Conservation (phyloP, 2,888 invertebrate species). For the Ptilodon capucinus region DNA sequence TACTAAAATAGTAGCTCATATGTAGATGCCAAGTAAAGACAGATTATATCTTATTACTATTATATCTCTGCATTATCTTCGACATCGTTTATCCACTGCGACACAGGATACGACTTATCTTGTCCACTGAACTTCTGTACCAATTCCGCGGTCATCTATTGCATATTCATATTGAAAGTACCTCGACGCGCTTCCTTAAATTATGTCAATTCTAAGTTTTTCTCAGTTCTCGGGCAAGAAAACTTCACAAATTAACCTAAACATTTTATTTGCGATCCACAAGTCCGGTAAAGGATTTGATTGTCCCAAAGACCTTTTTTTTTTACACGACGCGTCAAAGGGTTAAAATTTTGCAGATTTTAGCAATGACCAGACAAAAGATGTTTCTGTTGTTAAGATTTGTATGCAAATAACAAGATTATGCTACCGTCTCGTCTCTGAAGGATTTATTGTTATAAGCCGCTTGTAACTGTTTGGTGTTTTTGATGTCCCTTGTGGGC, state of each 20-base stretch:
- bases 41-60: too few species aligned
- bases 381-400: slow-evolving; percentile 57
- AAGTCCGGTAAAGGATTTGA: slow-evolving; percentile 20
- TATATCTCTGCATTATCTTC: slow-evolving; percentile 10
- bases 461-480: slow-evolving; percentile 42
- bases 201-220: too few species aligned
- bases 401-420: slow-evolving; percentile 81
- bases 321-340: slow-evolving; percentile 63
- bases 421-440: slow-evolving; percentile 69
- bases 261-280: slow-evolving; percentile 35
- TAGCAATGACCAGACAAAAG: slow-evolving; percentile 51
- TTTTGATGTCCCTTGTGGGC: slow-evolving; percentile 47
- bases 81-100: slow-evolving; percentile 1
- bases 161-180: too few species aligned
- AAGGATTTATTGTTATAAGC: slow-evolving; percentile 55
- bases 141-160: background rate
- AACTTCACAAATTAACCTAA: slow-evolving; percentile 46
- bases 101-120: slow-evolving; percentile 2
- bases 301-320: slow-evolving; percentile 47
- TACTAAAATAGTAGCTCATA: too few species aligned
- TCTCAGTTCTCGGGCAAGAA: too few species aligned
- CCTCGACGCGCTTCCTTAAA: too few species aligned
- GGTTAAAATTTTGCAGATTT: slow-evolving; percentile 62
- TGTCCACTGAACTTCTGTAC: slow-evolving; percentile 2
- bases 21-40: too few species aligned